Conservation (phyloP, 1,140 invertebrate species). For the Galleria mellonella region DNA sequence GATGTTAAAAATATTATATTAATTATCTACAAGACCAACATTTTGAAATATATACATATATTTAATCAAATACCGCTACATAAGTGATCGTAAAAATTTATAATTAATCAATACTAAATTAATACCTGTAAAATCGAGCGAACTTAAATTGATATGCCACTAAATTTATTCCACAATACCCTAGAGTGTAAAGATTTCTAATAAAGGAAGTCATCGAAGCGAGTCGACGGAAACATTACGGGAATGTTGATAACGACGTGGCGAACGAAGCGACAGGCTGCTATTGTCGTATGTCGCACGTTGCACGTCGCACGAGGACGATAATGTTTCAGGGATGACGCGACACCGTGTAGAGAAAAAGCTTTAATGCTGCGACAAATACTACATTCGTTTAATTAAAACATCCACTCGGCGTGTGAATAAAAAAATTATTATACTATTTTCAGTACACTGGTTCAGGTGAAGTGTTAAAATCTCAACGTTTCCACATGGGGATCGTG, state of each 20-base stretch:
- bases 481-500: conserved; percentile 59
- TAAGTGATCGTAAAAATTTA: too few species aligned
- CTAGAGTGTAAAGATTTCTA: conserved; percentile 14
- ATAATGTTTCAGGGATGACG: conserved; percentile 17
- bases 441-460: conserved; percentile 57
- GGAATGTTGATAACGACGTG: conserved; percentile 27
- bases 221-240: conserved; percentile 15
- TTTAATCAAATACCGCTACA: too few species aligned
- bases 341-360: conserved; percentile 14
- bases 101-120: too few species aligned
- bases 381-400: conserved; percentile 65
- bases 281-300: not conserved
- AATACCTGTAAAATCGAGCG: not conserved
- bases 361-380: conserved; percentile 35
- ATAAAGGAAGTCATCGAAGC: conserved; percentile 16
- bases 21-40: too few species aligned
- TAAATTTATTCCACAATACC: conserved; percentile 10
- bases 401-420: conserved; percentile 38
- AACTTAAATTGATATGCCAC: not conserved
- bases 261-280: conserved; percentile 2
- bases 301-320: conserved; percentile 9
- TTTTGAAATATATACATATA: too few species aligned
- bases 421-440: conserved; percentile 51
- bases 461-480: conserved; percentile 71
- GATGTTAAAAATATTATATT: too few species aligned